Percentiles rank a stretch among this genome's conserved stretches.
Evolutionary conservation across 2,113 vertebrate genomes (phyloP).

Genomic region (Barnardius zonarius): DNA sequence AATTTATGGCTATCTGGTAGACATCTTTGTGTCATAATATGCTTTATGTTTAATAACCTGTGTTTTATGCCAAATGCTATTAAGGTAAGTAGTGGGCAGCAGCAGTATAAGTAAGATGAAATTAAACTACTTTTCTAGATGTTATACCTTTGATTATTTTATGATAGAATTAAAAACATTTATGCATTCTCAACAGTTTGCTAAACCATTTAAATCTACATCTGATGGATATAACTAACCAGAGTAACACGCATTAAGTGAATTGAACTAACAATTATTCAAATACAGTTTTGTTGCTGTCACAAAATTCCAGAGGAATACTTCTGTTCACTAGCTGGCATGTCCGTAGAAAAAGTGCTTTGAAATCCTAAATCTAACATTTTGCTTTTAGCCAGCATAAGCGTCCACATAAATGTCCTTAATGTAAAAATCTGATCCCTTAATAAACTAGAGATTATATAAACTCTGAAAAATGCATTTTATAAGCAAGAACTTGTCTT

Average conservation of each 20-base stretch:
- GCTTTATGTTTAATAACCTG: not conserved
- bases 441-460: not conserved
- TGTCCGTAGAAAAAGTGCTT: not conserved
- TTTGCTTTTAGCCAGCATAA: not conserved
- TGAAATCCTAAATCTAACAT: constrained; percentile 2
- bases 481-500: not conserved
- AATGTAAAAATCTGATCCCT: not conserved
- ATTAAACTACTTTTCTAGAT: not conserved
- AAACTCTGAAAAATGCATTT: not conserved
- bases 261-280: not conserved
- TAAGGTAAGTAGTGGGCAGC: not conserved
- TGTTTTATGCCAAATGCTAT: not conserved
- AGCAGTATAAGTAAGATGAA: not conserved
- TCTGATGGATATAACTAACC: not conserved
- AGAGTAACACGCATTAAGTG: not conserved
- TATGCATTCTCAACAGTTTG: not conserved
- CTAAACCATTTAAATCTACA: not conserved
- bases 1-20: not conserved
- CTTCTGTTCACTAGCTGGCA: not conserved
- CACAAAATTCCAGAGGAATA: not conserved
- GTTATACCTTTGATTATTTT: not conserved
- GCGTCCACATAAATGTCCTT: not conserved
- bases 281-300: not conserved
- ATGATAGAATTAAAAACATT: not conserved
- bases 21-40: not conserved